phyloP scores from a whole-genome alignment of 2,113 vertebrate genomes.

The Ginglymostoma cirratum region DNA sequence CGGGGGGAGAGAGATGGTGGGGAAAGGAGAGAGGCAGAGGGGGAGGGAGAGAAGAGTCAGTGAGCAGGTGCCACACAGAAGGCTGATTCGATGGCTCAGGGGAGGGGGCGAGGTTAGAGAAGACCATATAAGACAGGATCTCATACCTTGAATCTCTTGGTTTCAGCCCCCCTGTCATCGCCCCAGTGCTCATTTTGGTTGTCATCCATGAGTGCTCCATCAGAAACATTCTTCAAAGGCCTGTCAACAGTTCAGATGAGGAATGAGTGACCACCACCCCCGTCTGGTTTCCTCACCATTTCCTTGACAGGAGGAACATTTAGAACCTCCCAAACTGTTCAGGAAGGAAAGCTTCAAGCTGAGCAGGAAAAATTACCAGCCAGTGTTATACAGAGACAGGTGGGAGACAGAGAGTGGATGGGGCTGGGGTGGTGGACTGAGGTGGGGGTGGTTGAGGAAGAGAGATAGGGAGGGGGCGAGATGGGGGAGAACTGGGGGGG shows the following conservation, averaged over 20 bases:
- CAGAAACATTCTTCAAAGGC: slow-evolving; percentile 82
- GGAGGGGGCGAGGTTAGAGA: background rate
- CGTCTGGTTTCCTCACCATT: background rate
- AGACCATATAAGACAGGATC: fast-evolving
- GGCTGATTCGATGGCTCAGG: no score
- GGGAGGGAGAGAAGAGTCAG: background rate
- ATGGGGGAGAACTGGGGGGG: fast-evolving
- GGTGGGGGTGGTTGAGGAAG: background rate
- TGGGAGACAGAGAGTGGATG: background rate
- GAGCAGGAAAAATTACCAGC: background rate
- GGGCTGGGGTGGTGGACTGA: background rate
- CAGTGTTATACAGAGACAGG: background rate
- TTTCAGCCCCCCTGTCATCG: slow-evolving; percentile 75
- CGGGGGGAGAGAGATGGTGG: background rate
- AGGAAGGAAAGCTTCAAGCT: slow-evolving; percentile 39
- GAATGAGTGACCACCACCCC: background rate
- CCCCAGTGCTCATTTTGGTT: slow-evolving; percentile 82
- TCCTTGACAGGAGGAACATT: background rate
- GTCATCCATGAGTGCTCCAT: slow-evolving; percentile 88
- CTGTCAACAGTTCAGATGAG: slow-evolving; percentile 51
- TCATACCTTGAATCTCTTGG: slow-evolving; percentile 86
- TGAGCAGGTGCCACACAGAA: no score
- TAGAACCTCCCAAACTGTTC: background rate
- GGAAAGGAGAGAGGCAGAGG: background rate
- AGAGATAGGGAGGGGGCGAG: background rate